Evolutionary conservation across 1,140 invertebrate genomes (phyloP), one percentile per base, ranked within the genome.

Genomic region (Proales similis): DNA sequence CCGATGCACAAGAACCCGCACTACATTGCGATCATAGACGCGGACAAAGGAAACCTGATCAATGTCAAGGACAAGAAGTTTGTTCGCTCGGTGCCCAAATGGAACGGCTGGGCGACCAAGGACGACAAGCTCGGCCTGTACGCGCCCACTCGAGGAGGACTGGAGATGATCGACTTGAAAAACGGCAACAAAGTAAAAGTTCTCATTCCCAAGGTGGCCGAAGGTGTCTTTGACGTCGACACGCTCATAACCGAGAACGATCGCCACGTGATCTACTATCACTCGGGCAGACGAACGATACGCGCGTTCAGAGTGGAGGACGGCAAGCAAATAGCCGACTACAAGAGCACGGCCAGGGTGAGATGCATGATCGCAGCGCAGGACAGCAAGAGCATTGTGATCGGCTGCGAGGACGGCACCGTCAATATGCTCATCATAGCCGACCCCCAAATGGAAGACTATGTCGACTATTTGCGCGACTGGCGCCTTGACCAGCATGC

Each of bases 221-320:
- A 98, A 76, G 93, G 93, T 2, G 91, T 97, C 0, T 96, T 96
- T 72, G 89, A 86, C 11, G 88, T 96, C 20, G 87, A 90, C 65
- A 88, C 88, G 45, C 83, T 87, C 76, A 97, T 98, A 71, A 94
- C 90, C 33, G 84, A 85, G 65, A 91, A 86, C 7, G 89, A 95
- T 68, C 84, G 91, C 67, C 94, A 97, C 68, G 90, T 96, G 4
- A 79, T 95, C 2, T 98, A 97, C 72, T 96, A 96, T 68, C 90
- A 95, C 70, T 90, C 88, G 66, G 88, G 88, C 6, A 83, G 86
- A 65, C 88, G 92, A 77, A 95, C 90, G 6, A 80, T 95, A 43
- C 80, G 89, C 62, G 85, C 93, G 5, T 95, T 94, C 73, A 85
- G 89, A 68, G 85, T 88, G 3, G 75, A 79, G 1, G 90, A 95